Conservation (phyloP, 2,113 vertebrate species). For the Cercopithecus mona region DNA sequence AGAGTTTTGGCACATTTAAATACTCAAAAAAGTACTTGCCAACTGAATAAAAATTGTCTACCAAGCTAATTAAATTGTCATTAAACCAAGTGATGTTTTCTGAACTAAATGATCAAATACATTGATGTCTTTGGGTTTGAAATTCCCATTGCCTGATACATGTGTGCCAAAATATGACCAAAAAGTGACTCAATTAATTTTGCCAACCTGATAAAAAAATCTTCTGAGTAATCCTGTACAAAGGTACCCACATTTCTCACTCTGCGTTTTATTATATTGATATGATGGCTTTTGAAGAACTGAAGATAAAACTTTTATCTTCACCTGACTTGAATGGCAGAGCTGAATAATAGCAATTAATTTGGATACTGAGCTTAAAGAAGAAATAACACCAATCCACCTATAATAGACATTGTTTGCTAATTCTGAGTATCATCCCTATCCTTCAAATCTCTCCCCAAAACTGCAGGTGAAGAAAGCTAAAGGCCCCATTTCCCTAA, state of each 20-base stretch:
- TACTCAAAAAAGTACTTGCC: not conserved
- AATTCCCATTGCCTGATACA: not conserved
- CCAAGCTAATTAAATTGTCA: not conserved
- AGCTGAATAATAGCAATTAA: not conserved
- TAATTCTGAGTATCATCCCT: not conserved
- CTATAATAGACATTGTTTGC: not conserved
- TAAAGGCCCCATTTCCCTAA: not conserved
- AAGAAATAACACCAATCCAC: not conserved
- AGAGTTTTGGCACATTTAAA: not conserved
- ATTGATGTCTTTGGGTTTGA: not conserved
- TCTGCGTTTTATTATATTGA: not conserved
- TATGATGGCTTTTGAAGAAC: not conserved
- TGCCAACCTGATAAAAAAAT: not conserved
- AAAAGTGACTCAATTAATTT: not conserved
- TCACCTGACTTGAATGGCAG: not conserved
- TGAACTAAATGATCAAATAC: not conserved
- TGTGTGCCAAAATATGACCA: not conserved
- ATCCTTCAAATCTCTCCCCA: not conserved
- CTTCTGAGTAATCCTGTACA: not conserved
- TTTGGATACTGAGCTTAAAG: not conserved
- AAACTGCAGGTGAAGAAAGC: not conserved
- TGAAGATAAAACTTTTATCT: not conserved
- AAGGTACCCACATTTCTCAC: not conserved
- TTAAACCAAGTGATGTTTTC: not conserved
- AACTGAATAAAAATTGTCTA: not conserved